phyloP scores from a whole-genome alignment of 2,888 invertebrate genomes.

The Acronicta psi region DNA sequence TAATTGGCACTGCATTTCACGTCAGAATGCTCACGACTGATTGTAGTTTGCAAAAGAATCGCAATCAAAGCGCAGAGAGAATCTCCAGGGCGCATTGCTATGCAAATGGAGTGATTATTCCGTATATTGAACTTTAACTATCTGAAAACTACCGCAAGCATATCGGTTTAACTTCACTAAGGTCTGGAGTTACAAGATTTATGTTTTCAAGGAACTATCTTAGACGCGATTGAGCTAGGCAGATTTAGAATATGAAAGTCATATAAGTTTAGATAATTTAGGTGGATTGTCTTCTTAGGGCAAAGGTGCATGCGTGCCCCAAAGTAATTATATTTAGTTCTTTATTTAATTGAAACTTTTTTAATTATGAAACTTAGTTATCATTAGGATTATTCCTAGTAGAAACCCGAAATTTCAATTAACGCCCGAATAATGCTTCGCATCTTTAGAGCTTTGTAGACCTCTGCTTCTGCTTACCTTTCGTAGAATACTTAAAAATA shows the following conservation, averaged over 20 bases:
- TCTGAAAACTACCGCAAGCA: slow-evolving; percentile 14
- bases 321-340: too few species aligned
- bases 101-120: slow-evolving; percentile 47
- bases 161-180: slow-evolving; percentile 1
- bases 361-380: too few species aligned
- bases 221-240: slow-evolving; percentile 10
- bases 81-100: slow-evolving; percentile 26
- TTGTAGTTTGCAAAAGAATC: slow-evolving; percentile 54
- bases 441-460: too few species aligned
- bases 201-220: slow-evolving; percentile 11
- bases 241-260: slow-evolving; percentile 11
- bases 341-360: too few species aligned
- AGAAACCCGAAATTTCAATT: too few species aligned
- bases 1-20: slow-evolving; percentile 58
- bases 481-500: too few species aligned
- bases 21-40: slow-evolving; percentile 39
- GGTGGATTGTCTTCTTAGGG: too few species aligned
- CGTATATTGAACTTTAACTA: slow-evolving; percentile 30
- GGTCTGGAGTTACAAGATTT: slow-evolving; percentile 21
- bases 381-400: too few species aligned
- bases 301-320: too few species aligned
- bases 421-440: too few species aligned
- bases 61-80: slow-evolving; percentile 47
- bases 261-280: too few species aligned
- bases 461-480: too few species aligned